phyloP scores from a whole-genome alignment of 2,888 invertebrate species.

The Patella pellucida region DNA sequence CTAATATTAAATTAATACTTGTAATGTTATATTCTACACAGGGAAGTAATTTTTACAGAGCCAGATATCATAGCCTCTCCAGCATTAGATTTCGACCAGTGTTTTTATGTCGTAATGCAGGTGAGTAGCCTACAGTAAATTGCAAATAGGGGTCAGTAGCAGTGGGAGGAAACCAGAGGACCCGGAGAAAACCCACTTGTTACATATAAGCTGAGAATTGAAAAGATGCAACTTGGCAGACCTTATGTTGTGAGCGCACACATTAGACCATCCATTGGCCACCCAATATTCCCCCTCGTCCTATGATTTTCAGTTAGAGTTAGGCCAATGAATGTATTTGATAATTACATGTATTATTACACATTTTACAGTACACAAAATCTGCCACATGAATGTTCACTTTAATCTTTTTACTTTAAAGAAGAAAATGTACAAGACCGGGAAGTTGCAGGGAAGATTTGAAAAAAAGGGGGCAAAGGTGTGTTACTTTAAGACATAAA shows the following conservation, averaged over 20 bases:
- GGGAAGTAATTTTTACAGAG: constrained; percentile 66
- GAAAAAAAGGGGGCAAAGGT: constrained; percentile 55
- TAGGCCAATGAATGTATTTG: too few species aligned
- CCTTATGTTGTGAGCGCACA: too few species aligned
- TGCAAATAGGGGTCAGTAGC: too few species aligned
- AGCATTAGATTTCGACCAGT: constrained; percentile 44
- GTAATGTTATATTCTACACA: constrained; percentile 34
- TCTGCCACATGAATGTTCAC: neutral
- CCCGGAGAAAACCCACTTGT: too few species aligned
- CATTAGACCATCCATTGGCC: too few species aligned
- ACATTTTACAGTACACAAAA: neutral
- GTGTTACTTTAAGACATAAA: constrained; percentile 1
- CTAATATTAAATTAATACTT: too few species aligned
- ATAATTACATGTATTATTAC: too few species aligned
- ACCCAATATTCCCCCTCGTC: too few species aligned
- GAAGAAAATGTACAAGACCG: constrained; percentile 52
- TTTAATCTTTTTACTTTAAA: constrained; percentile 35
- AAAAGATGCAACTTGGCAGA: too few species aligned
- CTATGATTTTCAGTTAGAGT: too few species aligned
- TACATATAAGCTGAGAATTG: too few species aligned
- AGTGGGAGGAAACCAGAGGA: too few species aligned
- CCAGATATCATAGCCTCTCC: constrained; percentile 64
- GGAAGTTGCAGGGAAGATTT: constrained; percentile 56
- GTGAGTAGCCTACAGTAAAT: constrained; percentile 43
- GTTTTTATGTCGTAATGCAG: constrained; percentile 56